A percentile compares a stretch with the other conserved stretches of the same genome.
phyloP scores from a whole-genome alignment of 2,888 invertebrate genomes.

The Thelaira solivaga region DNA sequence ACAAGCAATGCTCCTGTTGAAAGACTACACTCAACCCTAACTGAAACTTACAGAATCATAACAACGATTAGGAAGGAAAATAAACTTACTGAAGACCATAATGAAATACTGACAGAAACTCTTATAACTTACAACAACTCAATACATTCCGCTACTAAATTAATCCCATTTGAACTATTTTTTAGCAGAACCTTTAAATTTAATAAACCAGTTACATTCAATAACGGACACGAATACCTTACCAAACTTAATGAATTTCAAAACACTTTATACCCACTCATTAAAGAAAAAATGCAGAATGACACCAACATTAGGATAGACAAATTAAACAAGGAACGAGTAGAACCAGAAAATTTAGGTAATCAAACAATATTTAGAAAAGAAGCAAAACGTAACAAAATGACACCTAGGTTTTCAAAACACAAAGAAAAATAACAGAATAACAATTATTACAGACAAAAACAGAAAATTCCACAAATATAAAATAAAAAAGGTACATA shows the following conservation, averaged over 20 bases:
- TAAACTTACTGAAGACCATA: constrained; percentile 21
- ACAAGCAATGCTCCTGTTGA: constrained; percentile 23
- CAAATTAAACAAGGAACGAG: not conserved
- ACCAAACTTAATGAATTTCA: constrained; percentile 6
- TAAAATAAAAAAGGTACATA: constrained; percentile 33
- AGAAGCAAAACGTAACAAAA: constrained; percentile 12
- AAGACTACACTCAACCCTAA: constrained; percentile 36
- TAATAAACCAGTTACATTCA: not conserved
- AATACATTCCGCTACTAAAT: constrained; percentile 11
- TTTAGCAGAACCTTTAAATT: constrained; percentile 52
- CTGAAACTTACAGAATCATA: constrained; percentile 30
- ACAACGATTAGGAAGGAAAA: constrained; percentile 9
- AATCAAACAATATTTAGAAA: constrained; percentile 24
- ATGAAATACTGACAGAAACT: constrained; percentile 25
- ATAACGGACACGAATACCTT: not conserved
- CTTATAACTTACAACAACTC: constrained; percentile 31
- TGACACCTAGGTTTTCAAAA: constrained; percentile 4
- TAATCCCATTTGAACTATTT: constrained; percentile 16
- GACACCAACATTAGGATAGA: not conserved
- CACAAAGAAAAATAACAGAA: constrained; percentile 34
- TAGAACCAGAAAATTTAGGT: constrained; percentile 1
- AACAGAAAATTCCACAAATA: constrained; percentile 56
- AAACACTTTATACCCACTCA: constrained; percentile 35
- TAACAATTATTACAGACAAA: constrained; percentile 37
- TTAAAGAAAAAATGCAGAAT: constrained; percentile 32